A percentile compares a stretch with the other conserved stretches of the same genome.
These are phyloP conservation scores for Platichthys flesus DNA, from an alignment of 2,113 vertebrate species.

Conservation along the genomic window DNA sequence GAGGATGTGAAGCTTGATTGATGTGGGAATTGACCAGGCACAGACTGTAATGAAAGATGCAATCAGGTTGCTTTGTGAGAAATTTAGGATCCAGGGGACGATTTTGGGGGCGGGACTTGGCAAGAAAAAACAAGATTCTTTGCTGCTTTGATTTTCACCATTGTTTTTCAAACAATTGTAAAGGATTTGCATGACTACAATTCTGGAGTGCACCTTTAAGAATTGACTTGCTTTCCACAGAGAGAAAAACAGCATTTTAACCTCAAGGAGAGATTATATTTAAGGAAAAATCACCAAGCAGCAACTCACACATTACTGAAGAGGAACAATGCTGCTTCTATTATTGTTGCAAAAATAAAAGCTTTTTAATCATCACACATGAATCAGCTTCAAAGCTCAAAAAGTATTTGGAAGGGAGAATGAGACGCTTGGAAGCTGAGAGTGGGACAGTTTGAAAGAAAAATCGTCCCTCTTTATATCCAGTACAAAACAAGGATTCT, in stretches of 20 bases:
- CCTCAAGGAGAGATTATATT: background rate
- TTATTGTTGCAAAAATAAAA: too few relatives aligned
- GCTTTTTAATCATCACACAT: too few relatives aligned
- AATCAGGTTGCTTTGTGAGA: background rate
- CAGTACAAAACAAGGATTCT: conserved; percentile 5
- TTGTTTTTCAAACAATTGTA: too few relatives aligned
- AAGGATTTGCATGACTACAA: too few relatives aligned
- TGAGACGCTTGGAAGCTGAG: background rate
- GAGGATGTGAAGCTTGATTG: background rate
- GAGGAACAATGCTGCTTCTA: too few relatives aligned
- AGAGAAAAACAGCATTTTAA: background rate
- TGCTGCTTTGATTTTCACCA: too few relatives aligned
- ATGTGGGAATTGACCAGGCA: background rate
- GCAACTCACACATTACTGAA: too few relatives aligned
- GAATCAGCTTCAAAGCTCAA: too few relatives aligned
- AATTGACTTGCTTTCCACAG: background rate
- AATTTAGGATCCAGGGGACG: background rate
- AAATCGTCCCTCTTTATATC: background rate
- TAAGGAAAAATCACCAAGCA: background rate
- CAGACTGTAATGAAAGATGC: background rate
- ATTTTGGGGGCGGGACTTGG: background rate
- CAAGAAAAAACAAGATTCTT: too few relatives aligned
- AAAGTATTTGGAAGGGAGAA: too few relatives aligned
- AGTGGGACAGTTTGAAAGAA: conserved; percentile 12
- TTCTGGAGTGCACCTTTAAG: too few relatives aligned